Percentiles rank a stretch among this genome's conserved stretches.
Evolutionary conservation across 2,888 invertebrate species (phyloP).

Genomic region (Erannis defoliaria): DNA sequence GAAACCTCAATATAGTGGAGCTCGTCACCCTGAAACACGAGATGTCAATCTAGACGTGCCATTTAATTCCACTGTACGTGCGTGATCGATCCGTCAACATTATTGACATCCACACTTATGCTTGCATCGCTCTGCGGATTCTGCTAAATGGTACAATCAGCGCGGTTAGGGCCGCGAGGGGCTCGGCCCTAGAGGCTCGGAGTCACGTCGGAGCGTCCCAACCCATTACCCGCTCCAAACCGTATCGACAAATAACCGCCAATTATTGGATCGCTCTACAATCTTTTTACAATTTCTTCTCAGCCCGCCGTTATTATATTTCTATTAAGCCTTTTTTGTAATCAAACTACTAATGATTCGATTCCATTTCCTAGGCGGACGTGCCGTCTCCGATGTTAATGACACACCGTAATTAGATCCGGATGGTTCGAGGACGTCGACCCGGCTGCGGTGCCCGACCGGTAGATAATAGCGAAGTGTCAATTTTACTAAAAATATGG

Average conservation of each 20-base stretch:
- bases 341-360: slow-evolving; percentile 87
- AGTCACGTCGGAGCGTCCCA: slow-evolving; percentile 83
- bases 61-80: background rate
- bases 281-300: slow-evolving; percentile 87
- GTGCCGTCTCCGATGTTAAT: slow-evolving; percentile 85
- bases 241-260: slow-evolving; percentile 86
- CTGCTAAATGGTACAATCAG: slow-evolving; percentile 69
- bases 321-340: slow-evolving; percentile 87
- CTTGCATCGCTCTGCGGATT: slow-evolving; percentile 64
- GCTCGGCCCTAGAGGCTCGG: slow-evolving; percentile 72
- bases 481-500: slow-evolving; percentile 83
- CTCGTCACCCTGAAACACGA: too few relatives aligned
- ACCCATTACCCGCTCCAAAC: slow-evolving; percentile 84
- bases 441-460: slow-evolving; percentile 76
- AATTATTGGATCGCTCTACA: slow-evolving; percentile 86
- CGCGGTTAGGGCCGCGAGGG: slow-evolving; percentile 48
- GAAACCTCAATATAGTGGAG: too few relatives aligned
- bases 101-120: slow-evolving; percentile 15
- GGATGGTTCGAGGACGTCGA: slow-evolving; percentile 84
- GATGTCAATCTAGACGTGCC: too few relatives aligned
- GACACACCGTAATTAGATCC: slow-evolving; percentile 86
- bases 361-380: slow-evolving; percentile 87
- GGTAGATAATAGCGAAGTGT: slow-evolving; percentile 80
- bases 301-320: slow-evolving; percentile 84
- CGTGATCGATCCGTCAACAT: slow-evolving; percentile 2